phyloP scores from a whole-genome alignment of 2,113 vertebrate genomes.

The Globicephala melas region DNA sequence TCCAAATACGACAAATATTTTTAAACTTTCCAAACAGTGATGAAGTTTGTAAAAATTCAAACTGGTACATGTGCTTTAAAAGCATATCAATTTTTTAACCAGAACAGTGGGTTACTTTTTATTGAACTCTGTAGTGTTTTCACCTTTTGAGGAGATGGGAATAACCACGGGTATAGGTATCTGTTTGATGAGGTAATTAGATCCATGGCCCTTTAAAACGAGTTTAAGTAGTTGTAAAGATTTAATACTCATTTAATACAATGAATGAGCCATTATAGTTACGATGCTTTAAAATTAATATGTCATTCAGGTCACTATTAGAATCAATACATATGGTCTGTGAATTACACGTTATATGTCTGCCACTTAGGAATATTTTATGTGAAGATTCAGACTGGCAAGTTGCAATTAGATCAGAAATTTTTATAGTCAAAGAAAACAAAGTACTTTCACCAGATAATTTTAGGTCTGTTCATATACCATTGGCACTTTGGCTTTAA shows the following conservation, averaged over 20 bases:
- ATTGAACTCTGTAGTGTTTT: neutral
- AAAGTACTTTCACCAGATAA: constrained; percentile 62
- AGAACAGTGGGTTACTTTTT: neutral
- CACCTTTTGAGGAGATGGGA: neutral
- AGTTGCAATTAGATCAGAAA: neutral
- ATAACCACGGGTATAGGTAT: neutral
- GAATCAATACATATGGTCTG: constrained; percentile 70
- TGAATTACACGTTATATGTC: constrained; percentile 56
- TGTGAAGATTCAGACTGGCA: constrained; percentile 52
- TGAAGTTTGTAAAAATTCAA: neutral
- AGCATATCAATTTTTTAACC: neutral
- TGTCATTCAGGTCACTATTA: constrained; percentile 67
- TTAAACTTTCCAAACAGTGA: neutral
- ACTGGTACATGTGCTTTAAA: neutral
- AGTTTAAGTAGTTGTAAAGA: constrained; percentile 69
- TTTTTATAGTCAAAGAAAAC: constrained; percentile 63
- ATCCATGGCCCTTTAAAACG: constrained; percentile 62
- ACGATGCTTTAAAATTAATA: constrained; percentile 64
- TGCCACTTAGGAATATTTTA: constrained; percentile 63
- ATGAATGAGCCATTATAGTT: constrained; percentile 74
- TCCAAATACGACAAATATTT: neutral
- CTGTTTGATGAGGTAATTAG: constrained; percentile 54
- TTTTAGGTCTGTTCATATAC: constrained; percentile 67
- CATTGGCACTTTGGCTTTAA: neutral
- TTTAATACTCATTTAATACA: constrained; percentile 70